Evolutionary conservation across 2,797 vertebrate species (phyloP), one percentile per base, ranked within the genome.

Genomic region (Bryconaethiops microstoma): DNA sequence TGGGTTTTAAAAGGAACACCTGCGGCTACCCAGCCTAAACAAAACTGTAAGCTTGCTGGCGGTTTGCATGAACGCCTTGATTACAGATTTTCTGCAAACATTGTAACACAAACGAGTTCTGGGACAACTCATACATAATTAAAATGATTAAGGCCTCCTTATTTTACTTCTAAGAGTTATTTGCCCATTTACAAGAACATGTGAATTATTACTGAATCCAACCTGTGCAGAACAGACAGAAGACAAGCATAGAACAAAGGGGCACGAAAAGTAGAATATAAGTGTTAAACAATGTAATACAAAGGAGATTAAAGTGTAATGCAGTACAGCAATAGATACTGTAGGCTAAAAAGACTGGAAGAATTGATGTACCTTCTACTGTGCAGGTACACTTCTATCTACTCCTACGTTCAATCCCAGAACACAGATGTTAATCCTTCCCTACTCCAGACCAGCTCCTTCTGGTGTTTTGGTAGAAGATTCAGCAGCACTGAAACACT

Each of bases 1-100:
- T 57, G 59, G 65, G 60, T 13, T 48, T 70, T 76, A 35, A 64
- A 72, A 76, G 42, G 10, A 62, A 64, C 62, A 77, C 69, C 70
- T 77, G 74, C 70, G n/a, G 23, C 67, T 62, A 23, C 59, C 23
- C 21, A 23, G 45, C n/a, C 45, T 69, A 45, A 48, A 48, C 42
- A 48, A 45, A 14, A 68, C 39, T 19, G 40, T 8, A 45, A 21
- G n/a, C n/a, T n/a, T 40, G n/a, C n/a, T n/a, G n/a, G n/a, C n/a
- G n/a, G n/a, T n/a, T n/a, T n/a, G n/a, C n/a, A n/a, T n/a, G n/a
- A n/a, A n/a, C n/a, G 57, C 5, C 16, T 65, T 13, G 42, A 68
- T 21, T 68, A 42, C 6, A 5, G n/a, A 23, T 14, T 48, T 21
- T 69, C 12, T 48, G 65, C 21, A n/a, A 67, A 42, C 62, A 64